Evolutionary conservation across 1,140 invertebrate species (phyloP).

Genomic region (Nilaparvata lugens): DNA sequence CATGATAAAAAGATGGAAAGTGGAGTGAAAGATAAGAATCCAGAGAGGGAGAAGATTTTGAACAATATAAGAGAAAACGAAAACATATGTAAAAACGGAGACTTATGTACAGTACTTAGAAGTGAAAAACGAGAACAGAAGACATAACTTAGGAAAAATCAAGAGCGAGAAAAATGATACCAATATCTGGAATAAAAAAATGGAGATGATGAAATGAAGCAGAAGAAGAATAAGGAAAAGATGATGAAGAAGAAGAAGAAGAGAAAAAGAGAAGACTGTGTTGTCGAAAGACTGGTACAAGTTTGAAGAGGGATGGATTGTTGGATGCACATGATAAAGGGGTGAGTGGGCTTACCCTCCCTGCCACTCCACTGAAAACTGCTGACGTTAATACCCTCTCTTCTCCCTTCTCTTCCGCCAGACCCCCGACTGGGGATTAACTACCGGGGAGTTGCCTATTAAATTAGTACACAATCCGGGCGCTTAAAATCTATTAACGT

Average conservation of each 20-base stretch:
- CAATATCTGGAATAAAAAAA: too few species aligned
- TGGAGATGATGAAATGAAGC: too few species aligned
- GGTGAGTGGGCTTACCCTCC: neutral
- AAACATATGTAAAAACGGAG: too few species aligned
- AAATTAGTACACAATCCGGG: neutral
- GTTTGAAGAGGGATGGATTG: neutral
- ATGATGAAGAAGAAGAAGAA: neutral
- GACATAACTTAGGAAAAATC: too few species aligned
- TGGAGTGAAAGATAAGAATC: too few species aligned
- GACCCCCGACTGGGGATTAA: neutral
- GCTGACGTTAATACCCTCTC: neutral
- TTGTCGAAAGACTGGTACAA: neutral
- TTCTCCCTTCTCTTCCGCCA: neutral
- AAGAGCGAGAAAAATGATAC: too few species aligned
- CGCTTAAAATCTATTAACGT: slow-evolving; percentile 3
- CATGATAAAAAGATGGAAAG: too few species aligned
- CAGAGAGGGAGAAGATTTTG: too few species aligned
- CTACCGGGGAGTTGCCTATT: neutral
- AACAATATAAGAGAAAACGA: too few species aligned
- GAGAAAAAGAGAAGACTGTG: neutral
- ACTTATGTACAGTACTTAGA: too few species aligned
- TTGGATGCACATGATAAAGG: neutral
- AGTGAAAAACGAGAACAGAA: too few species aligned
- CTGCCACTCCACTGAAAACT: too few species aligned
- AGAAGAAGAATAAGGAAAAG: neutral